These are phyloP conservation scores for Macroglossus sobrinus DNA, from an alignment of 2,113 vertebrate species.

Conservation along the genomic window DNA sequence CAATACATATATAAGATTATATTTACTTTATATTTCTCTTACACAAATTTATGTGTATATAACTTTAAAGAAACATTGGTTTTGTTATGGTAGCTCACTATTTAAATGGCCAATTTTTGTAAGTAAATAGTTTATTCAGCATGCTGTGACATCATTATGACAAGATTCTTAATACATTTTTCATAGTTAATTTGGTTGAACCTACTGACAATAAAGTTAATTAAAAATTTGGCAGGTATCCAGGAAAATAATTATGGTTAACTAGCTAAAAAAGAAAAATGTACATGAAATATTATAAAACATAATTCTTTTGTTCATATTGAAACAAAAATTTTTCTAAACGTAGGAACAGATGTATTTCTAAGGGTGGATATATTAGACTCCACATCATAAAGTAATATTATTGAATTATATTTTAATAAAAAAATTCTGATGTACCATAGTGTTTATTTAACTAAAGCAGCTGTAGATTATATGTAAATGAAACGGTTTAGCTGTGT, in stretches of 20 bases:
- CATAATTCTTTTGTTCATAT: not conserved
- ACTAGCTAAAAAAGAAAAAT: not conserved
- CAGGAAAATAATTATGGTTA: not conserved
- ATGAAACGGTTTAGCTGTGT: not conserved
- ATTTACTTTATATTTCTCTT: not conserved
- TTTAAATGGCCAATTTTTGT: slow-evolving; percentile 6
- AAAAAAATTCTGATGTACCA: not conserved
- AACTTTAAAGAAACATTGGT: slow-evolving; percentile 21
- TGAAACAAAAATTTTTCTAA: not conserved
- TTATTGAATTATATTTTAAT: not conserved
- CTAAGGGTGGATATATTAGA: not conserved
- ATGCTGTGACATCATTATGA: not conserved
- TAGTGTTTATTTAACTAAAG: not conserved
- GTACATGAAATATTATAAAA: not conserved
- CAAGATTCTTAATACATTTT: not conserved
- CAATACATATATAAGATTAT: not conserved
- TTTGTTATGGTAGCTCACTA: not conserved
- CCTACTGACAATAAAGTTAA: slow-evolving; percentile 19
- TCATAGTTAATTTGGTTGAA: not conserved
- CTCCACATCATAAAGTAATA: not conserved
- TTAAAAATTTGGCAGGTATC: not conserved
- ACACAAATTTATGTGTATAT: not conserved
- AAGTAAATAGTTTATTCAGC: not conserved
- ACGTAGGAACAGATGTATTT: not conserved
- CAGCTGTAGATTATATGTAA: not conserved